Evolutionary conservation across 1,140 invertebrate species (phyloP).

Genomic region (Temnothorax nylanderi): DNA sequence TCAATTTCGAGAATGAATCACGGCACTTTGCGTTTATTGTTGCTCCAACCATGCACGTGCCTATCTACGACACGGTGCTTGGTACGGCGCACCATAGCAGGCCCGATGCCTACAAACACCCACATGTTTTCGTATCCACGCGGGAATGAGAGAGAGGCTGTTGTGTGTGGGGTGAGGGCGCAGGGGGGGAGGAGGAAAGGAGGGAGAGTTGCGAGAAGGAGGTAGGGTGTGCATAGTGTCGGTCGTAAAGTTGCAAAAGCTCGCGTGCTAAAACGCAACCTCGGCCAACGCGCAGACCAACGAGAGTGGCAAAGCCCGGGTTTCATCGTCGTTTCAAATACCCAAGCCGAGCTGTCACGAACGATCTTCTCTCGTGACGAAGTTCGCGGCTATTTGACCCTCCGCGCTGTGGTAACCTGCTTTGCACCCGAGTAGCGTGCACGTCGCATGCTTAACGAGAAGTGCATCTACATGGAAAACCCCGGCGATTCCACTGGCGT

Average conservation of each 20-base stretch:
- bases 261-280: constrained; percentile 62
- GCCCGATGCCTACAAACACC: constrained; percentile 47
- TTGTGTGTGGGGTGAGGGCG: background rate
- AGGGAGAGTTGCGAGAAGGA: constrained; percentile 22
- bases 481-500: constrained; percentile 20
- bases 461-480: constrained; percentile 35
- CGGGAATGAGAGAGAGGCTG: constrained; percentile 1
- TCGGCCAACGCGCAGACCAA: constrained; percentile 48
- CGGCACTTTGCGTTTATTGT: constrained; percentile 44
- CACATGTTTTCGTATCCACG: constrained; percentile 49
- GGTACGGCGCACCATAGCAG: constrained; percentile 61
- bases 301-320: constrained; percentile 61
- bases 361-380: constrained; percentile 61
- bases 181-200: too few species aligned
- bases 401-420: constrained; percentile 36
- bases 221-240: constrained; percentile 53
- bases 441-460: constrained; percentile 53
- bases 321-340: constrained; percentile 63
- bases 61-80: constrained; percentile 56
- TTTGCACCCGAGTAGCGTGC: constrained; percentile 45
- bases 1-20: constrained; percentile 39
- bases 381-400: constrained; percentile 55
- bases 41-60: constrained; percentile 50
- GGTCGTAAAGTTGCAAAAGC: constrained; percentile 66
- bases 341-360: constrained; percentile 52